Conservation (phyloP, 2,888 invertebrate genomes). For the Cryptocephalus primarius region DNA sequence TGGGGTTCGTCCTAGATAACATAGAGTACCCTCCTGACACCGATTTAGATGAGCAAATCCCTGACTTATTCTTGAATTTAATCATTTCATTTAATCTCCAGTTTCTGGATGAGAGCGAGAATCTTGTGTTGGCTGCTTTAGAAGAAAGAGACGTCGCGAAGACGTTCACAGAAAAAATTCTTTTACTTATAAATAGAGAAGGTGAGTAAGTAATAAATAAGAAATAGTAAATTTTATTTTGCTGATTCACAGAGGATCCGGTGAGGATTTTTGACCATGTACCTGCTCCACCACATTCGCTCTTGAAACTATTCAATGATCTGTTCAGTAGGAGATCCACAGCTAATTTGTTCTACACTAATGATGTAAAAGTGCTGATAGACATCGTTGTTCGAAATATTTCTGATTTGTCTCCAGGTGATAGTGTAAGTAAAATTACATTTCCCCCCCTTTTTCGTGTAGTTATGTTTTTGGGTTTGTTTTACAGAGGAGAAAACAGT, state of each 20-base stretch:
- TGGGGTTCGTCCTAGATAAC: slow-evolving; percentile 67
- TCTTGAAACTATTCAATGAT: slow-evolving; percentile 80
- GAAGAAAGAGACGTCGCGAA: slow-evolving; percentile 64
- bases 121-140: slow-evolving; percentile 59
- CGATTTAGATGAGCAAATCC: slow-evolving; percentile 74
- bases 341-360: slow-evolving; percentile 84
- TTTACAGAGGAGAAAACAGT: slow-evolving; percentile 60
- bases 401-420: slow-evolving; percentile 80
- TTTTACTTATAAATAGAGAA: slow-evolving; percentile 81
- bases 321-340: slow-evolving; percentile 70
- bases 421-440: slow-evolving; percentile 46
- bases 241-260: slow-evolving; percentile 64
- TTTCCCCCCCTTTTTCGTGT: background rate
- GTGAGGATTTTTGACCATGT: slow-evolving; percentile 76
- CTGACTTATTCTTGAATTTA: slow-evolving; percentile 74
- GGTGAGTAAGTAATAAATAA: slow-evolving; percentile 41
- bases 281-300: slow-evolving; percentile 70
- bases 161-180: slow-evolving; percentile 80
- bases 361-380: slow-evolving; percentile 86
- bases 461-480: background rate
- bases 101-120: slow-evolving; percentile 56
- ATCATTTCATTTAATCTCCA: slow-evolving; percentile 85
- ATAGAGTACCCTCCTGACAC: slow-evolving; percentile 73
- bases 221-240: background rate
- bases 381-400: slow-evolving; percentile 88